These are phyloP conservation scores for zebrafish (Danio rerio) DNA, from an alignment of 2,113 vertebrate species.

Conservation along the genomic window GRCz12tu NC_133183.1:30326501-30327000, in stretches of 20 bases:
- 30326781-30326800: too few species aligned
- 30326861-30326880: slow-evolving; percentile 23
- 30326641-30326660: not conserved
- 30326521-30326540: too few species aligned
- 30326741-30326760: not conserved
- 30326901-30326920: not conserved
- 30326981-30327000: slow-evolving; percentile 9
- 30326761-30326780: too few species aligned
- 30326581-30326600: not conserved
- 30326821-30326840: not conserved
- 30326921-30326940: not conserved
- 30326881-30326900: not conserved
- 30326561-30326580: not conserved
- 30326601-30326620: not conserved
- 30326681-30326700: slow-evolving; percentile 4
- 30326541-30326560: too few species aligned
- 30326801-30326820: not conserved
- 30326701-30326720: not conserved
- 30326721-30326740: not conserved
- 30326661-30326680: slow-evolving; percentile 12
- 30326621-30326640: not conserved
- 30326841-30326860: not conserved
- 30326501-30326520: not conserved
- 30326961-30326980: not conserved
- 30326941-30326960: too few species aligned